Conservation (phyloP, 2,113 vertebrate genomes). For the Irena cyanogastra region DNA sequence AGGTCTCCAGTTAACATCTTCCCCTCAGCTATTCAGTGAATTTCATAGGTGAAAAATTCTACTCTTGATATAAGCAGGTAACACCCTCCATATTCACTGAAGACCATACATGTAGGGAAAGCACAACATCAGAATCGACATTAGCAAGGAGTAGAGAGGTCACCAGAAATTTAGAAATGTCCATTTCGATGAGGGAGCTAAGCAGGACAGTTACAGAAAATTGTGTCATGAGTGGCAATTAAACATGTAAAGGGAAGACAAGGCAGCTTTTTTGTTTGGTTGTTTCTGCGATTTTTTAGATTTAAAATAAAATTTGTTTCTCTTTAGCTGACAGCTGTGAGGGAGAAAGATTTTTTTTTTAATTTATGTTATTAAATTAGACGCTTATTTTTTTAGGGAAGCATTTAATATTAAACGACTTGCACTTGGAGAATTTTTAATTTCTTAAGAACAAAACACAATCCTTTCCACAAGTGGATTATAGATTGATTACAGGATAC, state of each 20-base stretch:
- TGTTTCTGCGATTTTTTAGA: neutral
- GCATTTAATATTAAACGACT: neutral
- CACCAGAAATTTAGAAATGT: neutral
- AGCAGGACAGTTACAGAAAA: neutral
- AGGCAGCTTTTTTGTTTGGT: neutral
- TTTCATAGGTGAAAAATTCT: neutral
- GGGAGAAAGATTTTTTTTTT: neutral
- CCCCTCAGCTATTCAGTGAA: neutral
- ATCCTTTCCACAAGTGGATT: neutral
- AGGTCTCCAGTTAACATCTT: neutral
- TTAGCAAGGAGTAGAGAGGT: neutral
- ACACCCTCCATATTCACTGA: neutral
- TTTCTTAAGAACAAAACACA: neutral
- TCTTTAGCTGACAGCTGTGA: neutral
- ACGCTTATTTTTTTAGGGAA: conserved; percentile 13
- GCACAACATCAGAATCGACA: neutral
- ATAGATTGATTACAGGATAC: neutral
- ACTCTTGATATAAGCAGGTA: neutral
- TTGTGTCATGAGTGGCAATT: neutral
- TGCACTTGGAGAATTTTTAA: conserved; percentile 1
- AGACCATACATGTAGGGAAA: neutral
- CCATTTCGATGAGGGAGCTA: neutral
- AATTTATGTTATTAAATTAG: neutral
- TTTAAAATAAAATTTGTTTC: neutral
- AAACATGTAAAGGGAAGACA: neutral